Evolutionary conservation across 2,113 vertebrate genomes (phyloP), one percentile per base, ranked within the genome.

Genomic region (Oceanites oceanicus): DNA sequence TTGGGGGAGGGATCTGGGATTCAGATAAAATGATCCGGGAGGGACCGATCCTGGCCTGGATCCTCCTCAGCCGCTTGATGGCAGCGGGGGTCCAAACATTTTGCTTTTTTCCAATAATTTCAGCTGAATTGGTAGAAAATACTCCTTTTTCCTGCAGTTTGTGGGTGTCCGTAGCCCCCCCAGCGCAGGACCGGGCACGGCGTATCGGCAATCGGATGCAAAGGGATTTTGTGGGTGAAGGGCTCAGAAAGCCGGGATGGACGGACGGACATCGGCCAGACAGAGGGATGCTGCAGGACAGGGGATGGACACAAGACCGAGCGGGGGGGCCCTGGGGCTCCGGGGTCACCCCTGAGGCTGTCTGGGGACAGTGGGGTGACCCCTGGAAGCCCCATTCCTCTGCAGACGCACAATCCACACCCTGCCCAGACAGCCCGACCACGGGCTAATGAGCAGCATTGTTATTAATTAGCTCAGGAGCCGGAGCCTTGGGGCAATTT

Each of bases 381-480:
- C 13, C 13, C 67, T 14, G 74, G 30, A 16, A 15, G 15, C 49
- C 56, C 61, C 73, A 0, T 4, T 73, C 40, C 66, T 4, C 81
- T 4, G 13, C 85, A 59, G 82, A 73, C 77, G 23, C 93, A 81
- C 79, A 95, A 86, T 95, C 92, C 95, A 96, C 97, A 96, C 87
- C 66, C 8, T 15, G 20, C n/a, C 85, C 92, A 92, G 73, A 89
- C 93, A 18, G 36, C 70, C 66, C 0, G 16, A n/a, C 29, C 38
- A 3, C 1, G 17, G 23, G 18, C 74, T 97, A 93, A 95, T 50
- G 92, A 96, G 84, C 84, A 68, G 77, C 90, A 92, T 90, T 96
- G 96, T 88, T 58, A 93, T 95, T 97, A 96, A 97, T 96, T 95
- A 96, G 95, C 95, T 92, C 81, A 61, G 66, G 50, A 92, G 17